A percentile compares a stretch with the other conserved stretches of the same genome.
Evolutionary conservation across 1,140 invertebrate genomes (phyloP).

Genomic region (Chymomyza costata): DNA sequence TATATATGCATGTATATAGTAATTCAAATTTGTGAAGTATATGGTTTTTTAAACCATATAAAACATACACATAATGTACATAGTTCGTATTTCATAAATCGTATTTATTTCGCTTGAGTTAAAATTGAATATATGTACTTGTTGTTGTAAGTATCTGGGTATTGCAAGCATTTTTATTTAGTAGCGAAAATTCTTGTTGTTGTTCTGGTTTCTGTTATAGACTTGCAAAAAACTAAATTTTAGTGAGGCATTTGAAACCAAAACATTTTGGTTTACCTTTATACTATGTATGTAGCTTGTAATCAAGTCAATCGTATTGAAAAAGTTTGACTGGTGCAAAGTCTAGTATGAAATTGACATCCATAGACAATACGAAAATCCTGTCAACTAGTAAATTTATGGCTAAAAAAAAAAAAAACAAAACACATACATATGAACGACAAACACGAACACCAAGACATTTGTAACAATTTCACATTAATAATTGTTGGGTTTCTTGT

Average conservation of each 20-base stretch:
- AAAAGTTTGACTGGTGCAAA: no score
- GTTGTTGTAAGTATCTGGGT: conserved; percentile 40
- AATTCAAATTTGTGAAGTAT: conserved; percentile 10
- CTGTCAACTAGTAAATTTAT: no score
- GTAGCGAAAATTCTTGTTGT: conserved; percentile 41
- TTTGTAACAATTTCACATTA: no score
- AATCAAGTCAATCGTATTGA: no score
- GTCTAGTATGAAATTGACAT: neutral
- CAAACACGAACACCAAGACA: no score
- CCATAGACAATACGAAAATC: neutral
- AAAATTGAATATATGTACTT: conserved; percentile 36
- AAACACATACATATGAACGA: neutral
- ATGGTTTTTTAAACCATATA: conserved; percentile 15
- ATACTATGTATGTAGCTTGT: no score
- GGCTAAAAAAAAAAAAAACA: no score
- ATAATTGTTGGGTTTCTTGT: no score
- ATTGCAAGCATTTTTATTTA: conserved; percentile 40
- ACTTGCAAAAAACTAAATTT: conserved; percentile 4
- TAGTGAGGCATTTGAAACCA: conserved; percentile 1
- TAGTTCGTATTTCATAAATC: conserved; percentile 17
- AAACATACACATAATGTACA: conserved; percentile 40
- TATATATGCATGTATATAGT: conserved; percentile 28
- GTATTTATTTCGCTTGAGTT: conserved; percentile 25
- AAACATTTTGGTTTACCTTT: neutral
- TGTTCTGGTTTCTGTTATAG: conserved; percentile 54